These are phyloP conservation scores for Orgyia antiqua DNA, from an alignment of 2,888 invertebrate genomes.

Conservation along the genomic window DNA sequence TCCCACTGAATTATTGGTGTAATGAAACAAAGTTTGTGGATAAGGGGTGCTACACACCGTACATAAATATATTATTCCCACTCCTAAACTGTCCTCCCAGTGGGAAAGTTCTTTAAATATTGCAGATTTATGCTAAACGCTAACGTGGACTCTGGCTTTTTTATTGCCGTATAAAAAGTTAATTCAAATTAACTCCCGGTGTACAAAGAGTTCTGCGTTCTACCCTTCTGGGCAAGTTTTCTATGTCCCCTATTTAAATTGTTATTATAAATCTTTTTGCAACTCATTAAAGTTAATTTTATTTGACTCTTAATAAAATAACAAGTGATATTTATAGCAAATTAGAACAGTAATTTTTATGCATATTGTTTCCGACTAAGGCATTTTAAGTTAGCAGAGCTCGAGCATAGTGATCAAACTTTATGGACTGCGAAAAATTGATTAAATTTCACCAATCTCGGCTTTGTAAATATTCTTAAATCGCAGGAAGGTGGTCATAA, in stretches of 20 bases:
- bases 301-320: not conserved
- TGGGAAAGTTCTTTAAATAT: constrained; percentile 53
- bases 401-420: no score
- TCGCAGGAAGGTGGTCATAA: no score
- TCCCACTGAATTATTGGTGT: constrained; percentile 20
- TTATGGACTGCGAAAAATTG: no score
- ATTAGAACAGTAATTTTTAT: no score
- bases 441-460: no score
- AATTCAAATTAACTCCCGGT: constrained; percentile 57
- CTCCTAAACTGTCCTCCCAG: constrained; percentile 39
- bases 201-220: constrained; percentile 15
- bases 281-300: constrained; percentile 15
- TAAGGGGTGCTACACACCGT: constrained; percentile 28
- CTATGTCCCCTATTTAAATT: constrained; percentile 15
- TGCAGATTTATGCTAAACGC: constrained; percentile 67
- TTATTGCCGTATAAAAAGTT: constrained; percentile 53
- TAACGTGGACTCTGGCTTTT: constrained; percentile 34
- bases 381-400: no score
- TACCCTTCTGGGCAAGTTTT: constrained; percentile 20
- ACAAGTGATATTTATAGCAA: no score
- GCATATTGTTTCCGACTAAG: no score
- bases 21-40: constrained; percentile 25
- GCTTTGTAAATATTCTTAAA: no score
- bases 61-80: constrained; percentile 47
- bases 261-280: constrained; percentile 20